Evolutionary conservation across 2,797 vertebrate genomes (phyloP).

Genomic region (Amazonetta brasiliensis): DNA sequence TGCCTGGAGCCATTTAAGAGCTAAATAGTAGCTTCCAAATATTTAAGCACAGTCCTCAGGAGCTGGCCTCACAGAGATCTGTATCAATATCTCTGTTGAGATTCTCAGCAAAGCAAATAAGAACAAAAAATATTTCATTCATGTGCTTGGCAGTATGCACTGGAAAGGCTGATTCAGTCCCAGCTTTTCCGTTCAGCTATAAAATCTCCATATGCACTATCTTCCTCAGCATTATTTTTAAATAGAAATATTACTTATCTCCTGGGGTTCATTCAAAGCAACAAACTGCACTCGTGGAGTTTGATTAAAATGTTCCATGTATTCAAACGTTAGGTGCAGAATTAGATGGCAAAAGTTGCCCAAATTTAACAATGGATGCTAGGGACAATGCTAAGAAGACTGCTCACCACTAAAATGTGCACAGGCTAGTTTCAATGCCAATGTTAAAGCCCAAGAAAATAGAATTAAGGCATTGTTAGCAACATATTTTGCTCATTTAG

Average conservation of each 20-base stretch:
- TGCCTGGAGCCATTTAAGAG: background rate
- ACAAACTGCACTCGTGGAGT: background rate
- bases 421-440: background rate
- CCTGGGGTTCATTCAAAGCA: background rate
- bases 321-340: background rate
- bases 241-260: background rate
- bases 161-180: constrained; percentile 14
- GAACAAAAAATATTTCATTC: constrained; percentile 40
- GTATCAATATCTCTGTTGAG: background rate
- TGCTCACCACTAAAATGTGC: background rate
- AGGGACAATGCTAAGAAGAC: background rate
- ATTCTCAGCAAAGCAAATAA: constrained; percentile 14
- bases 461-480: background rate
- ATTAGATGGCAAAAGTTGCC: background rate
- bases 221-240: constrained; percentile 10
- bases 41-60: background rate
- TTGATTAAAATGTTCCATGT: background rate
- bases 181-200: constrained; percentile 34
- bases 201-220: background rate
- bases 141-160: constrained; percentile 1
- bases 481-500: background rate
- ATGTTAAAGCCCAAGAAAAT: background rate
- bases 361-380: background rate
- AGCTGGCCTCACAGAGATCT: background rate
- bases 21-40: constrained; percentile 8